Percentiles rank a stretch among this genome's conserved stretches.
Evolutionary conservation across 2,888 invertebrate genomes (phyloP).

Genomic region (Andrena trimmerana): DNA sequence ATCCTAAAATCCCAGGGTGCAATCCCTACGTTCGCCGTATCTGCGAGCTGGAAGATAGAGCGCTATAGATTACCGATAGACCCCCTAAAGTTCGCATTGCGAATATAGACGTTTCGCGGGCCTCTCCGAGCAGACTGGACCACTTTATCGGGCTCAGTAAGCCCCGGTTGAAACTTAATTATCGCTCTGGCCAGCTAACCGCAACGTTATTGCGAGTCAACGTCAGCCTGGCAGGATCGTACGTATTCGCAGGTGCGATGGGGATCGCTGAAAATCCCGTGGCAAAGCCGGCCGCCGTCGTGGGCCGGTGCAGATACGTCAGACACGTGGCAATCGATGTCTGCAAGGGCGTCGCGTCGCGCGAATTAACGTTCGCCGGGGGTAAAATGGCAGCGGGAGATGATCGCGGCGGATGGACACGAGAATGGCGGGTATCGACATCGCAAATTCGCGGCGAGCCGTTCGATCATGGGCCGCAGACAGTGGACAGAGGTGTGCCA

Average conservation of each 20-base stretch:
- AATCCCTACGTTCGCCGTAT: not conserved
- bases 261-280: conserved; percentile 25
- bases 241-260: conserved; percentile 40
- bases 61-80: not conserved
- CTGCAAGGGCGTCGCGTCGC: not conserved
- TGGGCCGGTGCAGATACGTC: not conserved
- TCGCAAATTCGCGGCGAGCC: conserved; percentile 56
- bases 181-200: not conserved
- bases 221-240: conserved; percentile 1
- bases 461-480: conserved; percentile 15
- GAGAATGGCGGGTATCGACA: conserved; percentile 59
- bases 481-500: conserved; percentile 40
- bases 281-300: conserved; percentile 18
- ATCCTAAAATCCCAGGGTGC: conserved; percentile 10
- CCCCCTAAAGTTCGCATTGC: not conserved
- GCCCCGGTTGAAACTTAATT: not conserved
- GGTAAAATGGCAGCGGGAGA: conserved; percentile 34
- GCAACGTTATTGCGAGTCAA: conserved; percentile 23
- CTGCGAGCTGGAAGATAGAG: not conserved
- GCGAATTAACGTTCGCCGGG: conserved; percentile 51
- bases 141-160: not conserved
- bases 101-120: not conserved
- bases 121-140: not conserved
- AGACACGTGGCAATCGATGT: not conserved
- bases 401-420: conserved; percentile 47